These are phyloP conservation scores for Dryoscopus gambensis DNA, from an alignment of 2,113 vertebrate species.

Conservation along the genomic window DNA sequence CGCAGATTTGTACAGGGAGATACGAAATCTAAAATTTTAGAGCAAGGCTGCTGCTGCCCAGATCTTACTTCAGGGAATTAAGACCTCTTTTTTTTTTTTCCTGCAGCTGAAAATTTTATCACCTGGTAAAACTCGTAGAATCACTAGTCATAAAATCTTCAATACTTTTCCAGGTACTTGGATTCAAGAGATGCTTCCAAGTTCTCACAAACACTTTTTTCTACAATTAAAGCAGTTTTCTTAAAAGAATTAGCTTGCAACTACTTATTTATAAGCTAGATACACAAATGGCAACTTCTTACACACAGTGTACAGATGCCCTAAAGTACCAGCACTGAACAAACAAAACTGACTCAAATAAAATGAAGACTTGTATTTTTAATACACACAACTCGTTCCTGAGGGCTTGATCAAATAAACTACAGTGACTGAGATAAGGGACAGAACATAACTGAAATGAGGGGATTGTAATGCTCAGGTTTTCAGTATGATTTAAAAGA, in stretches of 20 bases:
- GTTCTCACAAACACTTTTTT: not conserved
- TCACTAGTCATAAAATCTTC: not conserved
- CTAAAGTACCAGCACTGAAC: not conserved
- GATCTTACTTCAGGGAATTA: not conserved
- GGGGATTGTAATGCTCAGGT: not conserved
- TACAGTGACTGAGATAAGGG: not conserved
- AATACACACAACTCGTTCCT: not conserved
- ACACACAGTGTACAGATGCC: not conserved
- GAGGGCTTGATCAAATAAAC: not conserved
- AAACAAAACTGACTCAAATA: not conserved
- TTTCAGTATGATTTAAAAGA: not conserved
- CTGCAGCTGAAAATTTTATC: not conserved
- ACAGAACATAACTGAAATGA: not conserved
- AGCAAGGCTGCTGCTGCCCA: not conserved
- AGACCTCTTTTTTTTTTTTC: not conserved
- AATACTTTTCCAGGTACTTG: not conserved
- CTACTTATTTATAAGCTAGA: slow-evolving; percentile 6
- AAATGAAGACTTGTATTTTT: not conserved
- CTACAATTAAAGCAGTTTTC: not conserved
- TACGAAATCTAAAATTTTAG: not conserved
- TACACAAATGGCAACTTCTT: not conserved
- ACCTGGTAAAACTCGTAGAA: not conserved
- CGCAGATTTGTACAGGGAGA: not conserved
- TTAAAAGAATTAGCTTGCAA: not conserved
- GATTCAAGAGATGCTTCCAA: not conserved